Conservation (phyloP, 2,113 vertebrate genomes). For the Holacanthus passer region DNA sequence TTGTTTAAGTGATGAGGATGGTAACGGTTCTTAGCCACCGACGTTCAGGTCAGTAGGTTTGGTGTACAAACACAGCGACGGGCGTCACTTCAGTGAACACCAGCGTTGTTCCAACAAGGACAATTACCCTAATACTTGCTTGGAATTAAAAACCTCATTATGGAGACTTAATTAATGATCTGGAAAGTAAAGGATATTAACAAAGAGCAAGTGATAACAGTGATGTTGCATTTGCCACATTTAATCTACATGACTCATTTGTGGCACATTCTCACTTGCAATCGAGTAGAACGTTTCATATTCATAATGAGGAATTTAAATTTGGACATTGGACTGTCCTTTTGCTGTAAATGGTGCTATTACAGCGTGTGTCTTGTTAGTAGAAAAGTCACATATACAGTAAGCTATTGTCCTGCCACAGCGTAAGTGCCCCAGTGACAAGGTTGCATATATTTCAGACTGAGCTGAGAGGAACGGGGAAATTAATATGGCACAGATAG, state of each 20-base stretch:
- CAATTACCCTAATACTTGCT: slow-evolving; percentile 64
- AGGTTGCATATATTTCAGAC: slow-evolving; percentile 42
- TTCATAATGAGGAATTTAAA: neutral
- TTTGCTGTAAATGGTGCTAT: slow-evolving; percentile 31
- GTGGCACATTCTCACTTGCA: slow-evolving; percentile 24
- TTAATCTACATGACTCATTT: slow-evolving; percentile 49
- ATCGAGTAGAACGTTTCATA: slow-evolving; percentile 30
- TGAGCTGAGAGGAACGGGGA: slow-evolving; percentile 18
- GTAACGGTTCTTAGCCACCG: neutral
- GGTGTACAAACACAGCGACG: slow-evolving; percentile 48
- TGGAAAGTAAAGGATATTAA: slow-evolving; percentile 71
- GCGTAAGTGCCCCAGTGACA: slow-evolving; percentile 4
- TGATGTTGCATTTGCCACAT: slow-evolving; percentile 23
- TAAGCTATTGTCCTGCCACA: slow-evolving; percentile 28
- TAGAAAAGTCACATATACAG: slow-evolving; percentile 36
- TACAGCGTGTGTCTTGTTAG: slow-evolving; percentile 16
- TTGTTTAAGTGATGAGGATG: neutral
- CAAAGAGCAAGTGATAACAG: slow-evolving; percentile 44
- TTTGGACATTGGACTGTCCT: slow-evolving; percentile 28
- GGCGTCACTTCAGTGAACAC: slow-evolving; percentile 55
- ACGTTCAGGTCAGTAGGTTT: slow-evolving; percentile 45
- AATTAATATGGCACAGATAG: slow-evolving; percentile 44
- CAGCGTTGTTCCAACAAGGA: slow-evolving; percentile 58
- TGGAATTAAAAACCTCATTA: slow-evolving; percentile 71
- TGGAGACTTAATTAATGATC: slow-evolving; percentile 62